Evolutionary conservation across 2,113 vertebrate genomes (phyloP).

Genomic region (Emydura subglobosa): DNA sequence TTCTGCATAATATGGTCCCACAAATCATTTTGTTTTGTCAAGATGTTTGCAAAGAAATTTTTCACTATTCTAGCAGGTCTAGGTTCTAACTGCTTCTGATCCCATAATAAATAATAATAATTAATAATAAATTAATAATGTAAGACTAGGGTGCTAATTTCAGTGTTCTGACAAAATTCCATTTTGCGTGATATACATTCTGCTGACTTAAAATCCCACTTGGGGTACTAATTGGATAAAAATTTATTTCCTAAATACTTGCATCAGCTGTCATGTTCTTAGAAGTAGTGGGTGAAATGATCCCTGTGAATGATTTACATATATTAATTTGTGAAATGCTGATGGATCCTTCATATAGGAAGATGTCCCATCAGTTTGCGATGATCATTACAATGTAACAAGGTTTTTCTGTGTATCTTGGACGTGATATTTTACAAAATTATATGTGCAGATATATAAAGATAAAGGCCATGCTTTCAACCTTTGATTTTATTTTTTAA

Average conservation of each 20-base stretch:
- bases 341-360: not conserved
- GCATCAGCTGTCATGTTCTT: not conserved
- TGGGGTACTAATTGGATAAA: not conserved
- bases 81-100: not conserved
- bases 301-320: not conserved
- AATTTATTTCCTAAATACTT: not conserved
- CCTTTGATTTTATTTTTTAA: not conserved
- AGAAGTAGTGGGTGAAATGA: not conserved
- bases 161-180: not conserved
- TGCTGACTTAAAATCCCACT: not conserved
- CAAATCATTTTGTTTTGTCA: not conserved
- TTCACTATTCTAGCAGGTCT: not conserved
- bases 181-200: not conserved
- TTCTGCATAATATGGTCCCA: not conserved
- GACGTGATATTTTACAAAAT: not conserved
- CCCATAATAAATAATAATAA: not conserved
- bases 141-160: not conserved
- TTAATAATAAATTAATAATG: not conserved
- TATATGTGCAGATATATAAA: not conserved
- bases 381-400: not conserved
- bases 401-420: not conserved
- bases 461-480: not conserved
- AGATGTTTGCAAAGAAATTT: not conserved
- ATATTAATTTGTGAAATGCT: not conserved
- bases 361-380: accelerated